phyloP scores from a whole-genome alignment of 2,113 vertebrate genomes.

The Dipodomys spectabilis region DNA sequence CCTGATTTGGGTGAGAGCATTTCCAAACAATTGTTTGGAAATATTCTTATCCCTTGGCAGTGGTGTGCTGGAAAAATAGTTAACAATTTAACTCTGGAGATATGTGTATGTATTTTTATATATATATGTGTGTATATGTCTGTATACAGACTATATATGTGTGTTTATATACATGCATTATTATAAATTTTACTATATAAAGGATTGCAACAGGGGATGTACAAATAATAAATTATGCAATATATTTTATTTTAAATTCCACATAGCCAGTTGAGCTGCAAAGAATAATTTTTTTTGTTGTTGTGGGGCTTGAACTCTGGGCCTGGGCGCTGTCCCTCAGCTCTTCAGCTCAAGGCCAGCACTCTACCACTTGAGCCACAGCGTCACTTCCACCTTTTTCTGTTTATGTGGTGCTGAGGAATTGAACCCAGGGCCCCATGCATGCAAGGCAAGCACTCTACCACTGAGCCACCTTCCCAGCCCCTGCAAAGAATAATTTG shows the following conservation, averaged over 20 bases:
- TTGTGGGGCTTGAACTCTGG: too few relatives aligned
- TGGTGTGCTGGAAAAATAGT: conserved; percentile 20
- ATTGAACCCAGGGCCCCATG: too few relatives aligned
- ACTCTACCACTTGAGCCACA: too few relatives aligned
- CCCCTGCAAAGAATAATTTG: neutral
- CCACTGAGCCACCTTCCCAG: too few relatives aligned
- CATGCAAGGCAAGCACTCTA: too few relatives aligned
- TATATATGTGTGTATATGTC: too few relatives aligned
- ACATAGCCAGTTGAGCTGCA: neutral
- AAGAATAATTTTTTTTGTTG: neutral
- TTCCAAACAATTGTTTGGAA: neutral
- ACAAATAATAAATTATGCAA: neutral
- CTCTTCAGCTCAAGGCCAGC: too few relatives aligned
- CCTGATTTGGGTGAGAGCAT: neutral
- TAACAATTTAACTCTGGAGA: neutral
- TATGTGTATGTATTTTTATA: neutral
- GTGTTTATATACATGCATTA: neutral
- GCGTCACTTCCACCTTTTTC: too few relatives aligned
- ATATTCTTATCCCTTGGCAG: neutral
- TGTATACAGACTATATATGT: neutral
- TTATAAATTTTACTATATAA: neutral
- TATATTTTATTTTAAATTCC: neutral
- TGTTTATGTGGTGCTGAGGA: too few relatives aligned
- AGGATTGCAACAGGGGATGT: neutral
- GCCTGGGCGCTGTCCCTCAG: too few relatives aligned